Evolutionary conservation across 2,888 invertebrate species (phyloP).

Genomic region (Tenthredo distinguenda): DNA sequence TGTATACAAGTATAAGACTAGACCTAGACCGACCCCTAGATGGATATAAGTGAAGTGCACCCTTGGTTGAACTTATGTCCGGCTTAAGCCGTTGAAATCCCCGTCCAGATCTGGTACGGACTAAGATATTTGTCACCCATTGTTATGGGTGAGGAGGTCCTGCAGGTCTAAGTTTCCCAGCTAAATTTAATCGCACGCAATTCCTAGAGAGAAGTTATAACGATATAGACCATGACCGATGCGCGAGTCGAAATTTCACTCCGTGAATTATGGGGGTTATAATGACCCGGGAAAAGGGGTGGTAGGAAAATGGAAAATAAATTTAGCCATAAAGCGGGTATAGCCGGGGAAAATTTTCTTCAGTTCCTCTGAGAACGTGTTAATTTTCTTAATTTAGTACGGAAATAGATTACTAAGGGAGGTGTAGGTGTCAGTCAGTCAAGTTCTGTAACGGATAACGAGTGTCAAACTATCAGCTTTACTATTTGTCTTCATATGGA

Average conservation of each 20-base stretch:
- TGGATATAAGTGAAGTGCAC: conserved; percentile 11
- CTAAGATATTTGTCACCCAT: conserved; percentile 76
- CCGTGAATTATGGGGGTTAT: neutral
- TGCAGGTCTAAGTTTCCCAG: conserved; percentile 67
- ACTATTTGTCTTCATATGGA: conserved; percentile 72
- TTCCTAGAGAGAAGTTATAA: conserved; percentile 67
- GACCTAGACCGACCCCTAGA: neutral
- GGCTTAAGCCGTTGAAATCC: conserved; percentile 69
- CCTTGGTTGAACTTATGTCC: conserved; percentile 68
- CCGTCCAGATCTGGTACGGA: conserved; percentile 59
- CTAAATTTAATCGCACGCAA: conserved; percentile 77
- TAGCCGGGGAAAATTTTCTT: neutral
- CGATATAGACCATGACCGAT: neutral
- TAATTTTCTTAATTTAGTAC: conserved; percentile 66
- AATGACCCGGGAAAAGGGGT: neutral
- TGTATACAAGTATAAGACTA: neutral
- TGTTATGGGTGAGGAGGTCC: conserved; percentile 66
- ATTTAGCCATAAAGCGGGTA: neutral
- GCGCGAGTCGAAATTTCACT: neutral
- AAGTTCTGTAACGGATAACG: conserved; percentile 50
- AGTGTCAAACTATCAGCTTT: conserved; percentile 56
- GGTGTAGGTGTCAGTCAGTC: conserved; percentile 56
- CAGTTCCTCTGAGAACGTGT: conserved; percentile 52
- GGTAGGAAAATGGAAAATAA: neutral
- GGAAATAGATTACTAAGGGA: conserved; percentile 1